A percentile compares a stretch with the other conserved stretches of the same genome.
Conservation (phyloP, 2,797 vertebrate species). For the Pampus argenteus region DNA sequence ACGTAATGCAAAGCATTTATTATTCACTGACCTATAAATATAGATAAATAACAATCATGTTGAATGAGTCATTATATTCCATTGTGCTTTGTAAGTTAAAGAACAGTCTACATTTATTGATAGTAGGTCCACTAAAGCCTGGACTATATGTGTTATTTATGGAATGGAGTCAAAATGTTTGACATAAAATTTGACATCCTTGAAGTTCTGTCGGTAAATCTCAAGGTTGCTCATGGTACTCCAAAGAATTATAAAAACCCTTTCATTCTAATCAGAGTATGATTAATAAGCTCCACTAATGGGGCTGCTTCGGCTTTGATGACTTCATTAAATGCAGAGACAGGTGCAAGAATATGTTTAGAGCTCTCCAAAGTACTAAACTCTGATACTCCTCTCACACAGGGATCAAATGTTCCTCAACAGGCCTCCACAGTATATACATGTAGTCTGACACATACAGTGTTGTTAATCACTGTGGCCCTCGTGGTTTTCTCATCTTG, state of each 20-base stretch:
- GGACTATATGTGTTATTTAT: neutral
- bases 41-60: too few species aligned
- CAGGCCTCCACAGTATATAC: neutral
- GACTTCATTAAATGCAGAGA: conserved; percentile 76
- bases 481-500: neutral
- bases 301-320: conserved; percentile 59
- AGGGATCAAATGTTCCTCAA: conserved; percentile 14
- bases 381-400: conserved; percentile 9
- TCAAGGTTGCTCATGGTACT: conserved; percentile 44
- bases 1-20: too few species aligned
- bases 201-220: conserved; percentile 25
- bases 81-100: too few species aligned
- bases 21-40: too few species aligned
- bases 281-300: conserved; percentile 65
- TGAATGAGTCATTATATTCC: conserved; percentile 2
- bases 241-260: conserved; percentile 40
- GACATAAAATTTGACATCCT: conserved; percentile 27
- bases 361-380: conserved; percentile 43
- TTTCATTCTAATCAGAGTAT: conserved; percentile 65
- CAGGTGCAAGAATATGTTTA: conserved; percentile 61
- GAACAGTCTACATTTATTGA: conserved; percentile 3
- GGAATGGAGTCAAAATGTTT: neutral
- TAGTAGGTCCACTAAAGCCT: neutral
- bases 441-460: neutral
- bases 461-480: neutral